Base-by-base conservation (phyloP, 2,888 invertebrate genomes). In the Carabus problematicus region DNA sequence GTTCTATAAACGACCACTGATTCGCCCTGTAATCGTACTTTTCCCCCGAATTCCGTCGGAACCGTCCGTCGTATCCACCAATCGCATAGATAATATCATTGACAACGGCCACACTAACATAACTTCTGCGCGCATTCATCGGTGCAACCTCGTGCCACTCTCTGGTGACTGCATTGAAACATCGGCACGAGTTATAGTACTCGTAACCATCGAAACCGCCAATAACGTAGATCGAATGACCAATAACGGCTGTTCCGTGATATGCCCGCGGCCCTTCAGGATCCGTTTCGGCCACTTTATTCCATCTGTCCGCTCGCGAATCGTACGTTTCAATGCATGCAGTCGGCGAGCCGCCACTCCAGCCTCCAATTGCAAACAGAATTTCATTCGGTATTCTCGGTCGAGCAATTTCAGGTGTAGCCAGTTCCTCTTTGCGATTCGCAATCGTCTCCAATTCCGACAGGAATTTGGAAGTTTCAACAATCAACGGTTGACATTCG, bases 181-280 rank as follows among this genome's bases (percentile, higher is more conserved):
- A 92, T 8, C 94, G 69, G 71, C 88, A 88, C 52, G 87, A 87
- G 79, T 87, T 89, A 78, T 89, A 89, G 76, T 88, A 88, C 75
- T 91, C 91, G 82, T 89, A 87, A n/a, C 95, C 95, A 77, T 97
- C 94, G 78, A 95, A 97, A 3, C 97, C 97, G 0, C 97, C 97
- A 73, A 97, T 91, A 3, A 95, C 90, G 81, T 92, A 96, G 72
- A 97, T 94, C 76, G 91, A 89, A 74, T 87, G 88, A 0, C 91
- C 93, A 0, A 97, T 86, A 0, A 95, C 93, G 0, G 93, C 94
- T 0, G 94, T 93, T n/a, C 96, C 96, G 78, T 97, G 97, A 80
- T 97, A 97, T 0, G 95, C 96, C 64, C 96, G 85, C 0, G 95
- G 93, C 18, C 94, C 95, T 9, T 88, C 87, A 1, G 92, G 89